Evolutionary conservation across 2,888 invertebrate genomes (phyloP), one percentile per base, ranked within the genome.

Genomic region (Phalera bucephala): DNA sequence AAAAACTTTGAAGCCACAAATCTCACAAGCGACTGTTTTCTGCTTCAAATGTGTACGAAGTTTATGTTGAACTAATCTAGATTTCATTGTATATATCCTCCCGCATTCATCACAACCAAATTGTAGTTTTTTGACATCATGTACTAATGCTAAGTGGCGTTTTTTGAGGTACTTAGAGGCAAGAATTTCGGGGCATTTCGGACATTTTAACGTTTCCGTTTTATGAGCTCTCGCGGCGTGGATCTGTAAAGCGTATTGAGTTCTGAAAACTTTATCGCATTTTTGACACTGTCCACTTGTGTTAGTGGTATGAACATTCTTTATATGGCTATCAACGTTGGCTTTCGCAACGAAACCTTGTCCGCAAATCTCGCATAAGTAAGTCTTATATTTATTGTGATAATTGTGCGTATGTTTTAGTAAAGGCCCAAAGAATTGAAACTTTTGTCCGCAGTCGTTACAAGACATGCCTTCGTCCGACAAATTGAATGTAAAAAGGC

Each of bases 1-100:
- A 15, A 80, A 84, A 0, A 81, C 77, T 40, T 78, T 78, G 17
- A 80, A 82, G 0, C 83, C 81, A 21, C 88, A 89, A 1, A 85
- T 61, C 0, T 80, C 76, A 14, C 88, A 89, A 0, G 72, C 45
- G 0, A 77, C 48, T 0, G 64, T 68, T 20, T 72, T 77, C 32
- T 84, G 76, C 19, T 82, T 85, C 31, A 79, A 58, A 65, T 88
- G 88, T 0, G 80, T 78, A 2, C 78, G 44, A 0, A 69, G 58
- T n/a, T 75, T 72, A 33, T 88, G 88, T 2, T 68, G 58, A 0
- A 79, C 35, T 0, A 88, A 40, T 6, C 64, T 62, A 22, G 69
- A 75, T n/a, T 74, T 79, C 8, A 61, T 49, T 0, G 71, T 63
- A n/a, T 78, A 86, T 0, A 76, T 57, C 17, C 66, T 63, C 0